Base-by-base conservation (phyloP, 92 coral and sea anemone species). In the Porites divaricata region DNA sequence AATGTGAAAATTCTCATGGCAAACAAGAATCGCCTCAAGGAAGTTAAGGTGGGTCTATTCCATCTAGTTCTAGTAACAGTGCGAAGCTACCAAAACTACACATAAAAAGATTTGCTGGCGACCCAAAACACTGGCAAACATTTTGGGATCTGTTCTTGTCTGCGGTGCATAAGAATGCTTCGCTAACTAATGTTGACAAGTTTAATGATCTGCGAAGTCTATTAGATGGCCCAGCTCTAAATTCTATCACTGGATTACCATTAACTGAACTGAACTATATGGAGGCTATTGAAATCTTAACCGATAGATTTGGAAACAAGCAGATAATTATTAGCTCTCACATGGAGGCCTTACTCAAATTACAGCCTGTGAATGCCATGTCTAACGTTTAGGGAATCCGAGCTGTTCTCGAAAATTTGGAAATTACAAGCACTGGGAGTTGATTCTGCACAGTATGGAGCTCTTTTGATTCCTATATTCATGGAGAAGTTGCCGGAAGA, bases 81-180 rank as follows among this genome's bases (percentile, higher is more conserved):
- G 45, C 45, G 4, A 35, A 35, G 45, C 45, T 4, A 28, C 35
- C 35, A 28, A 28, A 28, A 28, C 35, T 28, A 28, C 35, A 28
- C 35, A 28, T 28, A 28, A 28, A 28, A 28, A 28, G 35, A 28
- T 85, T 90, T 59, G 48, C 56, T 52, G 84, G 93, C 12, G 65
- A 77, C n/a, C 75, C 79, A 80, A 54, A 13, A n/a, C 62, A 65
- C 4, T 85, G 90, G 84, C 82, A 74, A 64, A 25, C 81, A 23
- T 89, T 85, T 21, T 77, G 80, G 50, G 90, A 85, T 70, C 67
- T 73, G 15, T 89, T 89, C 63, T 76, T 68, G 8, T 69, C 78
- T 62, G 87, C 93, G 11, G 84, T 90, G 23, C 88, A 75, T 16
- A 4, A 22, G 9, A 90, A 90, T 75, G 1, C 54, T 14, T 21